Conservation (phyloP, 2,113 vertebrate genomes). For the Pseudorectes ferrugineus region DNA sequence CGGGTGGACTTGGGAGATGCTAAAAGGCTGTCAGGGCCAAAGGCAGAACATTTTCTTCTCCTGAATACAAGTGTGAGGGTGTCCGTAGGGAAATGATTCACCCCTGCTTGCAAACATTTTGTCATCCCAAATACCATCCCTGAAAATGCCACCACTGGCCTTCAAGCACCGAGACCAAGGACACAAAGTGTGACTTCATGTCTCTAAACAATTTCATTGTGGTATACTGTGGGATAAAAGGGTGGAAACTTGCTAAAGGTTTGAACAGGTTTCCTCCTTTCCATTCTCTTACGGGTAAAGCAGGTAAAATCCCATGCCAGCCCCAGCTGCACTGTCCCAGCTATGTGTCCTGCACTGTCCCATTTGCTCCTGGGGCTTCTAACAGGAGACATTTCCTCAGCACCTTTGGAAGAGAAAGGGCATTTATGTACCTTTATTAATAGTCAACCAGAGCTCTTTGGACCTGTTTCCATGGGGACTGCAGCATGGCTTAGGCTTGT, state of each 20-base stretch:
- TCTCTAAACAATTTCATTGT: background rate
- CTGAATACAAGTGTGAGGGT: background rate
- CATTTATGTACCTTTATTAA: background rate
- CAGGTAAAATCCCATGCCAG: background rate
- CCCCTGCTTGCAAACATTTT: slow-evolving; percentile 27
- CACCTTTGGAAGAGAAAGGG: background rate
- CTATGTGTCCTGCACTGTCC: background rate
- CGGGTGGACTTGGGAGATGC: background rate
- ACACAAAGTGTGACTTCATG: background rate
- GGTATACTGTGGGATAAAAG: background rate
- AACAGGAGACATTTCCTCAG: background rate
- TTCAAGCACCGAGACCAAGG: background rate
- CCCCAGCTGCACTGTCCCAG: background rate
- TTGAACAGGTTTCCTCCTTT: background rate
- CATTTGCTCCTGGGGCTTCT: background rate
- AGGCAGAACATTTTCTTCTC: background rate
- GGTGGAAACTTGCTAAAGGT: background rate
- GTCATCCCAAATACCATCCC: slow-evolving; percentile 6
- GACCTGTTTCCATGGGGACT: slow-evolving; percentile 55
- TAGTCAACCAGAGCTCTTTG: slow-evolving; percentile 1
- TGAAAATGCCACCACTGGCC: background rate
- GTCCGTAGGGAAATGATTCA: slow-evolving; percentile 33
- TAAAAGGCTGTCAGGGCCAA: background rate
- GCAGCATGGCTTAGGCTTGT: background rate
- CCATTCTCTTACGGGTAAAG: background rate